A percentile compares a stretch with the other conserved stretches of the same genome.
These are phyloP conservation scores for Hetaerina americana DNA, from an alignment of 1,140 invertebrate genomes.

Conservation along the genomic window DNA sequence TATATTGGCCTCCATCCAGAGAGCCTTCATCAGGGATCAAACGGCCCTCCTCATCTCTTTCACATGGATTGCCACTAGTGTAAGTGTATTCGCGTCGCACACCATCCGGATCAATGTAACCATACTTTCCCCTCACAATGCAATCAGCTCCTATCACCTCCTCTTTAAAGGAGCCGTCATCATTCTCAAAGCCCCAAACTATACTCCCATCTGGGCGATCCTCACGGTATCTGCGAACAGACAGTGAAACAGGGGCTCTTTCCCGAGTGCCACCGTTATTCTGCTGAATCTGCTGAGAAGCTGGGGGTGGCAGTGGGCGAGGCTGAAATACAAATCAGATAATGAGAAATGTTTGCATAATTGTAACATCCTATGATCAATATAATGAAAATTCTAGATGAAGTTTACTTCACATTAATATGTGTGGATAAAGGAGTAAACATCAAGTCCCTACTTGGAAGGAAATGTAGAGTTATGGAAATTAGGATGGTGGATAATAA, in stretches of 20 bases:
- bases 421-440: too few relatives aligned
- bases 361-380: neutral
- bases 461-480: too few relatives aligned
- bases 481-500: too few relatives aligned
- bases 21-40: neutral
- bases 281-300: neutral
- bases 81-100: slow-evolving; percentile 55
- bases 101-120: slow-evolving; percentile 70
- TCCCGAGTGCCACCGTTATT: neutral
- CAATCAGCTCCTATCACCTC: slow-evolving; percentile 68
- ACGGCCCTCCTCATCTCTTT: neutral
- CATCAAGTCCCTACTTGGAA: too few relatives aligned
- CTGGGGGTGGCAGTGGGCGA: neutral
- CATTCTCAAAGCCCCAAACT: slow-evolving; percentile 75
- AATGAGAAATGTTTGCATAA: neutral
- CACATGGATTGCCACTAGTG: slow-evolving; percentile 18
- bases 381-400: too few relatives aligned
- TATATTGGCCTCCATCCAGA: neutral
- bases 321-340: neutral
- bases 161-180: slow-evolving; percentile 65
- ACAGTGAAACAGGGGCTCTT: slow-evolving; percentile 21
- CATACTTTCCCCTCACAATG: slow-evolving; percentile 65
- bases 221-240: slow-evolving; percentile 47
- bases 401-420: too few relatives aligned
- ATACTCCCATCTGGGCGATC: slow-evolving; percentile 71